phyloP scores from a whole-genome alignment of 2,113 vertebrate species.

The Ranitomeya variabilis region DNA sequence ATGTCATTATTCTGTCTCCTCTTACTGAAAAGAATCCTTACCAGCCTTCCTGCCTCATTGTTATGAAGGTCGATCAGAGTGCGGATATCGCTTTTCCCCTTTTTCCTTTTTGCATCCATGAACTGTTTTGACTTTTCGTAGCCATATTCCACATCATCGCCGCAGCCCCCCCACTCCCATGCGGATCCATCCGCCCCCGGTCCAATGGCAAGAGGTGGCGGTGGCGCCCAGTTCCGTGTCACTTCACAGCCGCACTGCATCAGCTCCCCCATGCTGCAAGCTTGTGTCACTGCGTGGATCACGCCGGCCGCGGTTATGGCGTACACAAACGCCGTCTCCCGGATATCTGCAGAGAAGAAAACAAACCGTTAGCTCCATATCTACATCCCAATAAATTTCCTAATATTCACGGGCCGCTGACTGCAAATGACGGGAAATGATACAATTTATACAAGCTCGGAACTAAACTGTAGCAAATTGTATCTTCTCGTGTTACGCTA shows the following conservation, averaged over 20 bases:
- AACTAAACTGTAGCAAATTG: conserved; percentile 37
- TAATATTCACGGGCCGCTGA: not conserved
- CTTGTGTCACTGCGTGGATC: conserved; percentile 93
- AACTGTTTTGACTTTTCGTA: conserved; percentile 96
- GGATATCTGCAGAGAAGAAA: conserved; percentile 78
- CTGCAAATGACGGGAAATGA: not conserved
- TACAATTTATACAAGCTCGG: conserved; percentile 11
- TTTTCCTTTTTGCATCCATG: conserved; percentile 90
- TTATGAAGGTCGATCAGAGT: conserved; percentile 93
- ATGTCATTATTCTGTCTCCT: no score
- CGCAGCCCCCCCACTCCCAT: conserved; percentile 98
- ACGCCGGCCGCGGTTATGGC: conserved; percentile 92
- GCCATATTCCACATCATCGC: conserved; percentile 94
- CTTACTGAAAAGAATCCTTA: conserved; percentile 64
- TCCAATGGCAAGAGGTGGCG: conserved; percentile 65
- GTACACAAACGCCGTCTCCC: conserved; percentile 96
- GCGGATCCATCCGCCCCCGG: conserved; percentile 75
- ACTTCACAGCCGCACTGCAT: conserved; percentile 94
- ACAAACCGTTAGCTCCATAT: not conserved
- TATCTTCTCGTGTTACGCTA: not conserved
- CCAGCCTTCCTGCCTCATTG: conserved; percentile 93
- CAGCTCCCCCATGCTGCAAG: conserved; percentile 96
- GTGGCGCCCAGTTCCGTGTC: conserved; percentile 78
- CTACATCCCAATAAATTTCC: not conserved
- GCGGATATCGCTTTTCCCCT: conserved; percentile 92